Conservation (phyloP, 2,888 invertebrate species). For the Hydropsyche betteni region DNA sequence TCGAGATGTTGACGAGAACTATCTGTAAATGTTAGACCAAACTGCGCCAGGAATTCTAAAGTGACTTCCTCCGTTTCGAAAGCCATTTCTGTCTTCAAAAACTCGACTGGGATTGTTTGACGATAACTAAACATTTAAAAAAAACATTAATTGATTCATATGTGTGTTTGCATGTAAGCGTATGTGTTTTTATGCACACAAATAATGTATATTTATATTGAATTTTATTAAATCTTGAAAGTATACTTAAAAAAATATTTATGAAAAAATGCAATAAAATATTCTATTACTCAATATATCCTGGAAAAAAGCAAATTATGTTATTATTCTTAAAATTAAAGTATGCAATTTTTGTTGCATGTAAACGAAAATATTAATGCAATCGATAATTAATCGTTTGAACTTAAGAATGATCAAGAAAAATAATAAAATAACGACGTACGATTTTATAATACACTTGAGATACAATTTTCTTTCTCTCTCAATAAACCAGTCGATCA, state of each 20-base stretch:
- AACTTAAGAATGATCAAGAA: conserved; percentile 7
- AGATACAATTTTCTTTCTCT: conserved; percentile 92
- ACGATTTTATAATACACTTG: conserved; percentile 95
- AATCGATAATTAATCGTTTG: too few relatives aligned
- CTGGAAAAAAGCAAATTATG: too few relatives aligned
- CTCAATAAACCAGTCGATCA: conserved; percentile 98
- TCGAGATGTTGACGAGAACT: conserved; percentile 79
- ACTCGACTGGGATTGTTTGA: conserved; percentile 87
- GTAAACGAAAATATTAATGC: too few relatives aligned
- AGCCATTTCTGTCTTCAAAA: conserved; percentile 87
- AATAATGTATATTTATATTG: too few relatives aligned
- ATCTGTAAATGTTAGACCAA: conserved; percentile 79
- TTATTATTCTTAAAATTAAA: too few relatives aligned
- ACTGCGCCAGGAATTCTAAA: conserved; percentile 86
- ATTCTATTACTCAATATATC: too few relatives aligned
- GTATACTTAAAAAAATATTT: too few relatives aligned
- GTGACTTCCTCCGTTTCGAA: conserved; percentile 86
- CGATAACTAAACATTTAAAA: conserved; percentile 86
- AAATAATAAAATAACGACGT: conserved; percentile 68
- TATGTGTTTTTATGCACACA: conserved; percentile 5
- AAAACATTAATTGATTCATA: conserved; percentile 56
- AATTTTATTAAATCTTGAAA: too few relatives aligned
- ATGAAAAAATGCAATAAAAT: too few relatives aligned
- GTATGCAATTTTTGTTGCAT: too few relatives aligned
- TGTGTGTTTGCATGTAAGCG: not conserved